Evolutionary conservation across 2,113 vertebrate genomes (phyloP).

Genomic region (Syngnathus scovelli): DNA sequence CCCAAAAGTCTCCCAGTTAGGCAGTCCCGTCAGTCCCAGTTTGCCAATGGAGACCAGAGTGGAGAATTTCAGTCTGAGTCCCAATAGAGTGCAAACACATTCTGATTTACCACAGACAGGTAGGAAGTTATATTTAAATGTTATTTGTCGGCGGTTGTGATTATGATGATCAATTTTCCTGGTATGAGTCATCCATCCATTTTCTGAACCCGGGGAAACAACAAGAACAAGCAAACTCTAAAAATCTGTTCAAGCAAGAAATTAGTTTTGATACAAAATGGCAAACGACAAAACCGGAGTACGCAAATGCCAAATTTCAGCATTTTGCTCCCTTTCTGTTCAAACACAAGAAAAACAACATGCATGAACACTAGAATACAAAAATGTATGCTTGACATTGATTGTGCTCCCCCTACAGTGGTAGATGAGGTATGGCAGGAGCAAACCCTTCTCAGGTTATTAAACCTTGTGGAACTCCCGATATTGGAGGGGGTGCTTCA

Average conservation of each 20-base stretch:
- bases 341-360: background rate
- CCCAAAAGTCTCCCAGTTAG: background rate
- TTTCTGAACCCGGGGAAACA: no score
- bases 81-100: slow-evolving; percentile 58
- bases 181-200: no score
- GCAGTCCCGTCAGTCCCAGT: slow-evolving; percentile 51
- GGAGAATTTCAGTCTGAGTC: slow-evolving; percentile 77
- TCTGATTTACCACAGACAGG: slow-evolving; percentile 72
- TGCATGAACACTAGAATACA: background rate
- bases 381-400: background rate
- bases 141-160: no score
- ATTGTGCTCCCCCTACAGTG: slow-evolving; percentile 61
- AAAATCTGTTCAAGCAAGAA: background rate
- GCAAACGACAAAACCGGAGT: no score
- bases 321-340: background rate
- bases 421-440: slow-evolving; percentile 89
- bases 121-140: slow-evolving; percentile 47
- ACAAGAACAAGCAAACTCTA: no score
- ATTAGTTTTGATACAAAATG: no score
- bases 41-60: slow-evolving; percentile 68
- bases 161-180: background rate
- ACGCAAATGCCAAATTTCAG: no score
- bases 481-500: slow-evolving; percentile 84
- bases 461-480: slow-evolving; percentile 87
- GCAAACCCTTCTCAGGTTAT: slow-evolving; percentile 83